A percentile compares a stretch with the other conserved stretches of the same genome.
Conservation (phyloP, 2,888 invertebrate species). For the Cheilosia grossa region DNA sequence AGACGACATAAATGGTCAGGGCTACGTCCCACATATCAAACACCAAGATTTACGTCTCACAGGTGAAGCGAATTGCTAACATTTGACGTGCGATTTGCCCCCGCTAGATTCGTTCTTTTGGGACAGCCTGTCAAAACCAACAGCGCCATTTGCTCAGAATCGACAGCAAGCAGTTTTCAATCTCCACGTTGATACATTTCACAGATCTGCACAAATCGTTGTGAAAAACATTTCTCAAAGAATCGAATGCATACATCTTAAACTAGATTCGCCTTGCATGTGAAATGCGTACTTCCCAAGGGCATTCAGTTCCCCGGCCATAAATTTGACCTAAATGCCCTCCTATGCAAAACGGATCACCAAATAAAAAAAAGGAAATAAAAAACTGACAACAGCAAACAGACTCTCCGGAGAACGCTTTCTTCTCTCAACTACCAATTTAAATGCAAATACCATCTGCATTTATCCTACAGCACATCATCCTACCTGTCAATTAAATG, state of each 20-base stretch:
- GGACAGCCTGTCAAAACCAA: too few species aligned
- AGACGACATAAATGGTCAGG: too few species aligned
- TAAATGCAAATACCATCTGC: slow-evolving; percentile 66
- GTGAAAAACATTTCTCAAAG: too few species aligned
- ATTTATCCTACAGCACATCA: slow-evolving; percentile 57
- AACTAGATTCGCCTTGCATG: neutral
- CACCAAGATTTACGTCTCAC: too few species aligned
- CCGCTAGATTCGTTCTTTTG: too few species aligned
- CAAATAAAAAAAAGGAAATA: slow-evolving; percentile 18
- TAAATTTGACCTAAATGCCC: slow-evolving; percentile 37
- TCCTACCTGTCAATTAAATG: slow-evolving; percentile 69
- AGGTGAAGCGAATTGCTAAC: too few species aligned
- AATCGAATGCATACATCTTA: neutral
- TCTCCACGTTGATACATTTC: too few species aligned
- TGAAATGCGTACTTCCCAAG: slow-evolving; percentile 18
- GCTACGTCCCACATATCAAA: too few species aligned
- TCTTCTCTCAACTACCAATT: slow-evolving; percentile 53
- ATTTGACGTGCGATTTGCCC: too few species aligned
- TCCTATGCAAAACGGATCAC: slow-evolving; percentile 41
- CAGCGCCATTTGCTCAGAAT: too few species aligned
- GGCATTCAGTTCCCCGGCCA: slow-evolving; percentile 7
- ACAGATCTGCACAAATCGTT: too few species aligned
- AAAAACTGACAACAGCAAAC: neutral
- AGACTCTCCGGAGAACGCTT: neutral
- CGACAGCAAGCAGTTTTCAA: too few species aligned